Percentiles rank a stretch among this genome's conserved stretches.
These are phyloP conservation scores for Disparrhopalites patrizii DNA, from an alignment of 2,888 invertebrate species.

Conservation along the genomic window DNA sequence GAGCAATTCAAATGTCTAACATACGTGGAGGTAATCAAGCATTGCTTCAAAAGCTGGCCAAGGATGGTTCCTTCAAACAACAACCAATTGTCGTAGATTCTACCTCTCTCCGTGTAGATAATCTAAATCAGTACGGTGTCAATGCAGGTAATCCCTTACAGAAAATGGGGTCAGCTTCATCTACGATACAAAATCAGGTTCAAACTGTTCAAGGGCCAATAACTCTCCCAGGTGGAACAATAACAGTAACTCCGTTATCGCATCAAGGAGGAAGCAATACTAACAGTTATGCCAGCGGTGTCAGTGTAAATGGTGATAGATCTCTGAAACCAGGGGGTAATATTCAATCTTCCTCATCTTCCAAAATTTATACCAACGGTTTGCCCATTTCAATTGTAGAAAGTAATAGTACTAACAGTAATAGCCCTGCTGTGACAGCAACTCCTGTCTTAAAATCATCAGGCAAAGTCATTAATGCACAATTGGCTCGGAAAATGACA, in stretches of 20 bases:
- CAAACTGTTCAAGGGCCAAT: conserved; percentile 46
- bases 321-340: conserved; percentile 11
- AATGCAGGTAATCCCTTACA: background rate
- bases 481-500: conserved; percentile 10
- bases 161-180: conserved; percentile 10
- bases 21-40: background rate
- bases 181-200: no score
- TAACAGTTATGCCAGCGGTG: background rate
- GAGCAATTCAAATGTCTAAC: conserved; percentile 20
- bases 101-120: conserved; percentile 32
- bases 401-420: background rate
- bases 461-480: background rate
- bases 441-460: conserved; percentile 23
- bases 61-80: conserved; percentile 14
- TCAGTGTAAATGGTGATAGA: conserved; percentile 17
- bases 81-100: conserved; percentile 38
- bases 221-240: conserved; percentile 47
- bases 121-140: conserved; percentile 11
- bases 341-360: no score
- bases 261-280: conserved; percentile 1
- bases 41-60: conserved; percentile 16
- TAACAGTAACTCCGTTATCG: conserved; percentile 46
- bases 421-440: conserved; percentile 23
- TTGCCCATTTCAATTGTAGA: conserved; percentile 32
- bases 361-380: conserved; percentile 27